Evolutionary conservation across 1,140 invertebrate species (phyloP), one percentile per base, ranked within the genome.

Genomic region (Pinna nobilis): DNA sequence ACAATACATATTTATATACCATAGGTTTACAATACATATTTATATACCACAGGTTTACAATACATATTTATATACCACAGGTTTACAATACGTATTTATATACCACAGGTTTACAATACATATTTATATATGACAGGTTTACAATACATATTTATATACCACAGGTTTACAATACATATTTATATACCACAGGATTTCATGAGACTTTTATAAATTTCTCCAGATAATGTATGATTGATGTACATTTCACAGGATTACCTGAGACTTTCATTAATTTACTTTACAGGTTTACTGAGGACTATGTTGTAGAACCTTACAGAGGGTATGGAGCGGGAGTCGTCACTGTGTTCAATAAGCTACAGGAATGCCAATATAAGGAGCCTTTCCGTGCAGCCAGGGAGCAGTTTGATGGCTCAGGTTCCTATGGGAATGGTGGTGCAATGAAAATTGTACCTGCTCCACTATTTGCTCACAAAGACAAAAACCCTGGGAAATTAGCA

Each of bases 351-450:
- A 69, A 90, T 39, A 92, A 92, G 76, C 88, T 94, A 47, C 85
- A 89, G 78, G 88, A 89, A 47, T 88, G 86, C 30, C 91, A 92
- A 77, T 93, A 92, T 83, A 81, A 87, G 37, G 92, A 95, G 88
- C 84, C 93, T 18, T 92, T 91, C 81, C 80, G 80, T 25, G 94
- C 94, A 53, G 94, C 94, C 1, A 90, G 87, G 57, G 88, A 92
- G 82, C 93, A 94, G 83, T 95, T 95, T 89, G 85, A 91, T 82
- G 94, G 94, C 18, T 72, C 82, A 68, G 94, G 94, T 3, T 94
- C 94, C 6, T 94, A 91, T 90, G 94, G 94, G 23, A 95, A 95
- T 89, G 94, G 94, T 18, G 90, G 92, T 53, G 93, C 94, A 1
- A 95, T 95, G 94, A 90, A 94, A 83, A 91, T 94, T 32, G 86